Base-by-base conservation (phyloP, 1,140 invertebrate genomes). In the Eupeodes corollae region DNA sequence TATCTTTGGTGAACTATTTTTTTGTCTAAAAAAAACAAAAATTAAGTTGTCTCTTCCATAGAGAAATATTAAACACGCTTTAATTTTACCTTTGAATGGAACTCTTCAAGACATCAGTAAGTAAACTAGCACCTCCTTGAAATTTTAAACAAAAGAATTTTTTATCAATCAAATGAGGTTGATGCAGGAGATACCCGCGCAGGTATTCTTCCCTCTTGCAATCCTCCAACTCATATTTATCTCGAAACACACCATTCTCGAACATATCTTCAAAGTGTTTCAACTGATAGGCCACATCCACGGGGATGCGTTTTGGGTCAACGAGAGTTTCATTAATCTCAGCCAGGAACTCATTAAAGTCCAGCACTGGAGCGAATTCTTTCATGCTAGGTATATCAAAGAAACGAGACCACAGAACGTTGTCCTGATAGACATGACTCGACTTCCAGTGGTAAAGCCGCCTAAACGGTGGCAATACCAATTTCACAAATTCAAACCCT, bases 391-490 rank as follows among this genome's bases (percentile, higher is more conserved):
- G 51, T 11, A 96, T 47, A 65, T 98, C 83, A 69, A 98, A 99
- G 69, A 96, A 98, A 16, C 69, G 59, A 10, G 71, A 67, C 95
- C 95, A 98, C 5, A 66, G 61, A 21, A 68, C 32, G 10, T 53
- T 47, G 31, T 38, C 44, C 33, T 68, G 65, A 1, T 47, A 34
- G 45, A 80, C 59, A 46, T 76, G 71, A 19, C 61, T 68, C 30
- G 79, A 79, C 64, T 77, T 78, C 95, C 94, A 98, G 68, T 98
- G 95, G 56, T 88, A 90, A 1, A 97, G 63, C 40, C 79, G 76
- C 52, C 82, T 78, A 89, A 91, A 98, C 2, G 94, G 91, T 21
- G 94, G 94, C 50, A 98, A 69, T 30, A 93, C 84, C 54, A 87
- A 64, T 44, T 75, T 70, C 64, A 76, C 77, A 64, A 71, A 70